These are phyloP conservation scores for Hippoglossus stenolepis DNA, from an alignment of 2,113 vertebrate species.

Conservation along the genomic window DNA sequence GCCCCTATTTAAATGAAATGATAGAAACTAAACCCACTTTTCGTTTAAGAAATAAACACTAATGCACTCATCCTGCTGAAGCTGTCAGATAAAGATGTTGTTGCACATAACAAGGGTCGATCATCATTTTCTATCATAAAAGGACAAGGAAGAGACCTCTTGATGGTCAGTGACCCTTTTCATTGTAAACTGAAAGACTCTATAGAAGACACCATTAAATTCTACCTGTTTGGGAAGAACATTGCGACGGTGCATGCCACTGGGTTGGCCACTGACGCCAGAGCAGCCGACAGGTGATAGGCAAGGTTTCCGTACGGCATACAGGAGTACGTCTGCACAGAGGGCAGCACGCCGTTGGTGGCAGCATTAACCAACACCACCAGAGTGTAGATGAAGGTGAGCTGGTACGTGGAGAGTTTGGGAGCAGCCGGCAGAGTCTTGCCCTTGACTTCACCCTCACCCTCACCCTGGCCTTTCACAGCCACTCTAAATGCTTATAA, in stretches of 20 bases:
- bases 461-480: constrained; percentile 1
- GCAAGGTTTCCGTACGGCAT: constrained; percentile 90
- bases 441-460: constrained; percentile 10
- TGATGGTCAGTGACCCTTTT: no score
- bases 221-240: constrained; percentile 87
- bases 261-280: constrained; percentile 92
- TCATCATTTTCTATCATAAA: no score
- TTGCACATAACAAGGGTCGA: no score
- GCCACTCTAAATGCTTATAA: not conserved
- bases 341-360: constrained; percentile 91
- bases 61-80: no score
- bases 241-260: constrained; percentile 89
- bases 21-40: no score
- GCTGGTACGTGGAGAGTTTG: constrained; percentile 43
- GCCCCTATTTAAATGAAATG: no score
- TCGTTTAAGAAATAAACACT: no score
- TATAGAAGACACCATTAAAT: not conserved
- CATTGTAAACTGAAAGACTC: no score
- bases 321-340: constrained; percentile 96
- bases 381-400: constrained; percentile 87
- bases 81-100: no score
- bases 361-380: constrained; percentile 86
- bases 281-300: constrained; percentile 90
- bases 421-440: not conserved
- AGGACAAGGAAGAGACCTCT: no score